phyloP scores from a whole-genome alignment of 1,140 invertebrate species.

The Copidosoma floridanum region DNA sequence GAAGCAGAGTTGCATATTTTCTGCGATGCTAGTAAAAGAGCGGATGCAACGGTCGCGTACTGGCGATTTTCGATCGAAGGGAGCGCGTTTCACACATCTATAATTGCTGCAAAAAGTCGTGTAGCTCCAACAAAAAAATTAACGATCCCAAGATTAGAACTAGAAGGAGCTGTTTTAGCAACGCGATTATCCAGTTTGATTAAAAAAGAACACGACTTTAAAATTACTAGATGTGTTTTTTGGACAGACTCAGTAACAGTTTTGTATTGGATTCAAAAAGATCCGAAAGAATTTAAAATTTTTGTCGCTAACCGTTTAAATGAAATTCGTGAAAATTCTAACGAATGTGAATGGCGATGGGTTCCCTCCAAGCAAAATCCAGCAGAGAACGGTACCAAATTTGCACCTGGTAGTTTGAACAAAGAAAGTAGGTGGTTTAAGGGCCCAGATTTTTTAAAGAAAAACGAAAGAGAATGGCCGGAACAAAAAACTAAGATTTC shows the following conservation, averaged over 20 bases:
- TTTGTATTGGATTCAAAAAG: too few species aligned
- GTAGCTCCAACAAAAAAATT: not conserved
- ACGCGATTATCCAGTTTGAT: not conserved
- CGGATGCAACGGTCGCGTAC: conserved; percentile 37
- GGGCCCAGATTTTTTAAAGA: not conserved
- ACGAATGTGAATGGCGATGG: conserved; percentile 1
- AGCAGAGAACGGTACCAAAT: not conserved
- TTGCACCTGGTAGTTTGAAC: not conserved
- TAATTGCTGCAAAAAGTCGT: not conserved
- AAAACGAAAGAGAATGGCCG: not conserved
- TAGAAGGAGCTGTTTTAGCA: not conserved
- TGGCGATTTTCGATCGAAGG: conserved; percentile 15
- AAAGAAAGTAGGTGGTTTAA: conserved; percentile 1
- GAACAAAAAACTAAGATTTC: too few species aligned
- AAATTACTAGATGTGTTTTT: not conserved
- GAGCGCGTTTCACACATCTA: not conserved
- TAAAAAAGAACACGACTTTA: not conserved
- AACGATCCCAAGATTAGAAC: not conserved
- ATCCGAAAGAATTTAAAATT: not conserved
- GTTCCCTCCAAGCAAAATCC: not conserved
- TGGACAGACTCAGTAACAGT: not conserved
- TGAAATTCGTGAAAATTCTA: not conserved
- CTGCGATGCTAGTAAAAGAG: conserved; percentile 39
- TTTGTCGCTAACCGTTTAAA: not conserved
- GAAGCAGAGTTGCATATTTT: too few species aligned